These are phyloP conservation scores for Callaeas wilsoni DNA, from an alignment of 2,113 vertebrate species.

Conservation along the genomic window DNA sequence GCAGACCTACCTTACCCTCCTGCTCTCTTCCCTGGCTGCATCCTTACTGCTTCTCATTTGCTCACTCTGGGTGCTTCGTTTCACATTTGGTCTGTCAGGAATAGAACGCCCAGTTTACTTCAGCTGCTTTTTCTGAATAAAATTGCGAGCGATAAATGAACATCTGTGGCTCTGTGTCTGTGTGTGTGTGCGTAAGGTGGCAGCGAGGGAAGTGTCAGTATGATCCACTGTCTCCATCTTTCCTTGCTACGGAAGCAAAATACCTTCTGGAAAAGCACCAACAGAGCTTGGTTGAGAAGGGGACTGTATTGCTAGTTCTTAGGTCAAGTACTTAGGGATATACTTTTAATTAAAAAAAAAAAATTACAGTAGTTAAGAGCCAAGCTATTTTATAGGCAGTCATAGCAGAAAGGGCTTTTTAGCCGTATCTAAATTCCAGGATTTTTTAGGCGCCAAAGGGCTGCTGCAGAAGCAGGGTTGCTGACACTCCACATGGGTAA, in stretches of 20 bases:
- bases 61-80: not conserved
- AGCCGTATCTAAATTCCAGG: not conserved
- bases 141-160: not conserved
- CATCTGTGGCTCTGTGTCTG: not conserved
- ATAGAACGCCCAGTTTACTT: not conserved
- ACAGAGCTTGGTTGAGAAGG: not conserved
- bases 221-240: not conserved
- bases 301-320: not conserved
- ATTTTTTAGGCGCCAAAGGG: not conserved
- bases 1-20: not conserved
- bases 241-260: not conserved
- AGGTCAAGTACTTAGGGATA: not conserved
- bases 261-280: not conserved
- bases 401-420: not conserved
- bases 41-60: not conserved
- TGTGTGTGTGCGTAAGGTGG: not conserved
- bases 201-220: not conserved
- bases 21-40: not conserved
- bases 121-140: not conserved
- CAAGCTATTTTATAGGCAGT: not conserved
- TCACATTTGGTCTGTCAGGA: not conserved
- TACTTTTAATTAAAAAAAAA: not conserved
- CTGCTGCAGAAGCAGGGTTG: not conserved
- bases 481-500: fast-evolving
- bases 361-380: not conserved